Conservation (phyloP, 2,797 vertebrate genomes). For the Sebastolobus alascanus region DNA sequence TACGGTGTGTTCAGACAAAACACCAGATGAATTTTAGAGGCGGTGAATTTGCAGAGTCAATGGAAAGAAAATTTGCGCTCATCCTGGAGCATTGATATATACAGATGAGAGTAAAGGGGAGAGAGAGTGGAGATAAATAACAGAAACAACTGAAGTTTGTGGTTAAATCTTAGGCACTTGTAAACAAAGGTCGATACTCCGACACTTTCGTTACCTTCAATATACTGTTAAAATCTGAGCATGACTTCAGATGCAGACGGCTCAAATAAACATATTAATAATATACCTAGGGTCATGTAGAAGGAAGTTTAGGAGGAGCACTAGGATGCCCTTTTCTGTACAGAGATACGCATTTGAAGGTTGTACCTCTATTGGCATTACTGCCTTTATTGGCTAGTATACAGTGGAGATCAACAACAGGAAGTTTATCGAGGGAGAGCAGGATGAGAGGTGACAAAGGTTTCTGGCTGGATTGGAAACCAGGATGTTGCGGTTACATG, state of each 20-base stretch:
- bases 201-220: background rate
- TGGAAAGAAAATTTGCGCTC: too few relatives aligned
- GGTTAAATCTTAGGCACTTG: background rate
- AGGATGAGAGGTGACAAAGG: background rate
- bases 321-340: too few relatives aligned
- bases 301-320: too few relatives aligned
- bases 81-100: too few relatives aligned
- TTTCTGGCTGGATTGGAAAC: background rate
- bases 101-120: background rate
- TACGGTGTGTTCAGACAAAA: background rate
- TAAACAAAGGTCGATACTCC: background rate
- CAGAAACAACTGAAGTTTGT: too few relatives aligned
- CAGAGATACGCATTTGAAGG: too few relatives aligned
- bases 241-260: background rate
- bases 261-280: too few relatives aligned
- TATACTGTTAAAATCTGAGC: background rate
- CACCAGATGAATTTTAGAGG: background rate
- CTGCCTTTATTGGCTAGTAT: background rate
- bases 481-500: conserved; percentile 23
- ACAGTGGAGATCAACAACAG: background rate
- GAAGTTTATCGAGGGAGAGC: background rate
- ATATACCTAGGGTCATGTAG: too few relatives aligned
- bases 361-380: background rate
- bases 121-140: too few relatives aligned
- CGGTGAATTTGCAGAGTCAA: background rate